Evolutionary conservation across 2,888 invertebrate species (phyloP), one percentile per base, ranked within the genome.

Genomic region (Cantharis rustica): DNA sequence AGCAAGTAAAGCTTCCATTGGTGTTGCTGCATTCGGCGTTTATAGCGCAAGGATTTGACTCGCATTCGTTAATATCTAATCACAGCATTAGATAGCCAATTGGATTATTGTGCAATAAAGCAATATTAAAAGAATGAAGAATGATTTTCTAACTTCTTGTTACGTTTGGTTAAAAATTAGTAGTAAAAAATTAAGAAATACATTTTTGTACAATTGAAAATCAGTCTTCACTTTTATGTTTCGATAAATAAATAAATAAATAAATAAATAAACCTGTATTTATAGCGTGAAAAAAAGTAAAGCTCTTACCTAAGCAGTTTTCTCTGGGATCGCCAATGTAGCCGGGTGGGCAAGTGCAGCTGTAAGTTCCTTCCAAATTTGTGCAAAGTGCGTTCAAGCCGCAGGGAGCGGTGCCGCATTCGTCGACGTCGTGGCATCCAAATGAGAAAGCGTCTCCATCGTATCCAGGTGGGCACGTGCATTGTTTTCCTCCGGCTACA

Each of bases 271-370:
- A 47, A 47, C 47, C 47, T 47, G 47, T n/a, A n/a, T 47, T 47
- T 47, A 47, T 7, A 47, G 47, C 47, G n/a, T n/a, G 47, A 47
- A 47, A 47, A 47, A n/a, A 47, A 2, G 47, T 47, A 5, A 47
- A n/a, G 2, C n/a, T 1, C n/a, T 80, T 92, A 95, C 95, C 95
- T 89, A 91, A 90, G 88, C 96, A 96, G 82, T 91, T 91, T 71
- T 91, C 89, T 86, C 92, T 90, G 16, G 96, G 94, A 88, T 96
- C 93, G 82, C 96, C 96, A 81, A 92, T 90, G 88, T 93, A 95
- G 83, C 96, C 96, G 83, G 93, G 92, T 71, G 95, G 95, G 87
- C 97, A 97, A 68, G 92, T 86, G 88, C 97, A 97, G 81, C 92
- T 92, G 88, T 93, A 95, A 83, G 93, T 93, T 81, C 95, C 96